Evolutionary conservation across 2,888 invertebrate genomes (phyloP).

Genomic region (Archips crataeganus): DNA sequence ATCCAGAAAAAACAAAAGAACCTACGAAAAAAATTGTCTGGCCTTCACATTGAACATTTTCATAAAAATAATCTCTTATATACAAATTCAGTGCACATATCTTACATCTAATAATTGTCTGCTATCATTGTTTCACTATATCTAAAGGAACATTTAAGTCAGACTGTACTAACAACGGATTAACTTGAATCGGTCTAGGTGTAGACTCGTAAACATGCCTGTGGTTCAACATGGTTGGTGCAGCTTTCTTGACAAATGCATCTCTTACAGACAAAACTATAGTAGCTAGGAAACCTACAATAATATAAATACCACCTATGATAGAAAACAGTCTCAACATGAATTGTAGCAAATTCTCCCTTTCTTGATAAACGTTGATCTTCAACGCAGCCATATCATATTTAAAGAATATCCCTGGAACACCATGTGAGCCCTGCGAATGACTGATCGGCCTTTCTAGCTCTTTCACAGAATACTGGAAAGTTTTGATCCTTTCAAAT

Average conservation of each 20-base stretch:
- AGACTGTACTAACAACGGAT: slow-evolving; percentile 68
- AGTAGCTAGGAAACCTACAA: slow-evolving; percentile 87
- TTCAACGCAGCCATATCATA: slow-evolving; percentile 97
- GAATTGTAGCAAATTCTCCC: slow-evolving; percentile 92
- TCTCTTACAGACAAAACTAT: slow-evolving; percentile 66
- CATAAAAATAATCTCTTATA: slow-evolving; percentile 37
- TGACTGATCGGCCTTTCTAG: slow-evolving; percentile 91
- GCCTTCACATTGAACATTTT: slow-evolving; percentile 23
- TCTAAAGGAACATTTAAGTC: slow-evolving; percentile 72
- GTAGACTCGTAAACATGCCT: slow-evolving; percentile 52
- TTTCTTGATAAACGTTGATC: slow-evolving; percentile 92
- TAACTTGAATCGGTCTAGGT: slow-evolving; percentile 49
- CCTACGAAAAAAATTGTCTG: neutral
- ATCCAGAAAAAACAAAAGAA: no score
- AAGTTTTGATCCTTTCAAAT: slow-evolving; percentile 91
- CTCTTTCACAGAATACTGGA: slow-evolving; percentile 97
- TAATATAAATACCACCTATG: slow-evolving; percentile 96
- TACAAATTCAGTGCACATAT: slow-evolving; percentile 36
- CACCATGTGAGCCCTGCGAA: slow-evolving; percentile 93
- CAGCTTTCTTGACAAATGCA: slow-evolving; percentile 53
- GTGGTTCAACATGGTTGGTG: slow-evolving; percentile 49
- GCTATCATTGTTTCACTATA: slow-evolving; percentile 71
- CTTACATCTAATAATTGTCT: slow-evolving; percentile 42
- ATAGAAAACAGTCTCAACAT: slow-evolving; percentile 95
- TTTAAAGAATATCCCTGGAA: slow-evolving; percentile 97